Conservation (phyloP, 2,888 invertebrate species). For the Suillia variegata region DNA sequence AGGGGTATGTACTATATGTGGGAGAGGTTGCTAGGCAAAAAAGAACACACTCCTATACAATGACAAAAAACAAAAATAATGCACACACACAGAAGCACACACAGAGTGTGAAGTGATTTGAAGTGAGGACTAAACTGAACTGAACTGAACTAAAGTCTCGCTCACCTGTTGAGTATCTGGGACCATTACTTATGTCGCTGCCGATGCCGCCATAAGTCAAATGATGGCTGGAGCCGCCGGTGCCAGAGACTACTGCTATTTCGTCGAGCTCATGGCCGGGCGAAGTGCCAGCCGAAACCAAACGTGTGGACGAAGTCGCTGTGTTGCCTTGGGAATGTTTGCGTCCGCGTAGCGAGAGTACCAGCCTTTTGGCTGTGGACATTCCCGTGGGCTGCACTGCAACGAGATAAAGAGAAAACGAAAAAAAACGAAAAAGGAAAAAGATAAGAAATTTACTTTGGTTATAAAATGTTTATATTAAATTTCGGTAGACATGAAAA, state of each 20-base stretch:
- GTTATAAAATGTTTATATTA: too few species aligned
- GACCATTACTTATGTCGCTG: conserved; percentile 47
- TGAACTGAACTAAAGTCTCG: too few species aligned
- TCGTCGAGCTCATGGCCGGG: conserved; percentile 69
- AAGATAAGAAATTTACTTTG: too few species aligned
- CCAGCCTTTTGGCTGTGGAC: conserved; percentile 70
- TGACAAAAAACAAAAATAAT: too few species aligned
- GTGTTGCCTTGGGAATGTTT: conserved; percentile 66
- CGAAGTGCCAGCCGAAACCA: conserved; percentile 62
- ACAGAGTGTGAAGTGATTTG: too few species aligned
- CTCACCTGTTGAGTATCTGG: conserved; percentile 58
- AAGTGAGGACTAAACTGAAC: too few species aligned
- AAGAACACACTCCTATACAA: too few species aligned
- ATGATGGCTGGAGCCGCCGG: conserved; percentile 62
- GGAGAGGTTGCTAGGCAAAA: too few species aligned
- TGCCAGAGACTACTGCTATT: conserved; percentile 72
- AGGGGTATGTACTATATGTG: too few species aligned
- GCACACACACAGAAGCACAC: too few species aligned
- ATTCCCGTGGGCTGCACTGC: conserved; percentile 60
- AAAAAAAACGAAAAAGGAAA: not conserved
- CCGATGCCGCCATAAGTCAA: conserved; percentile 56
- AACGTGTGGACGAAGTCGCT: conserved; percentile 62
- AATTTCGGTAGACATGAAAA: too few species aligned
- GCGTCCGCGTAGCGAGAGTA: conserved; percentile 67
- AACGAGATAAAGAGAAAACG: conserved; percentile 37